Evolutionary conservation across 2,797 vertebrate genomes (phyloP).

Genomic region (Sitta carolinensis): DNA sequence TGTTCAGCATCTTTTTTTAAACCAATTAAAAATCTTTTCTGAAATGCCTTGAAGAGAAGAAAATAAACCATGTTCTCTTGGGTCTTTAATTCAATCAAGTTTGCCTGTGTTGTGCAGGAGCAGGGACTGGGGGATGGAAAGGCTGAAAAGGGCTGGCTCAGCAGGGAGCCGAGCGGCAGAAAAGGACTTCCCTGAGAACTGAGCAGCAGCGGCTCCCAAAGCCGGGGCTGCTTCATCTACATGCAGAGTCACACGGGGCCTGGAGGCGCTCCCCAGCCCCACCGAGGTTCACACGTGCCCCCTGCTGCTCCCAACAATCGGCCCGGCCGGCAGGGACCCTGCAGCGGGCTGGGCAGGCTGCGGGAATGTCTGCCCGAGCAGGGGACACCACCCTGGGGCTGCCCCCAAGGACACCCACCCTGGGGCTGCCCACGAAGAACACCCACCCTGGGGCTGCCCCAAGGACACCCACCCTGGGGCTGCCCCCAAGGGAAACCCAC

Average conservation of each 20-base stretch:
- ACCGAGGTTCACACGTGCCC: slow-evolving; percentile 75
- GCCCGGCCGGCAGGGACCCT: slow-evolving; percentile 58
- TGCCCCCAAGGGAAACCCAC: too few relatives aligned
- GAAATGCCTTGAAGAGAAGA: slow-evolving; percentile 72
- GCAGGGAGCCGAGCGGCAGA: slow-evolving; percentile 88
- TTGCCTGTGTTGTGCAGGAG: slow-evolving; percentile 76
- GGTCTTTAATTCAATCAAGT: slow-evolving; percentile 76
- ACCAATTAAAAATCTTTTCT: slow-evolving; percentile 78
- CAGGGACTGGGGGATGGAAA: slow-evolving; percentile 72
- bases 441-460: background rate
- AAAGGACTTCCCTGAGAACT: slow-evolving; percentile 91
- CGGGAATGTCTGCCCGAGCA: slow-evolving; percentile 44
- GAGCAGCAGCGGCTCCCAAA: slow-evolving; percentile 83
- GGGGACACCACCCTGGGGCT: background rate
- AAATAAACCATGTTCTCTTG: slow-evolving; percentile 76
- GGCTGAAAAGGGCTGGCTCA: slow-evolving; percentile 90
- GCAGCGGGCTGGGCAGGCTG: slow-evolving; percentile 61
- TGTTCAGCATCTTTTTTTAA: slow-evolving; percentile 71
- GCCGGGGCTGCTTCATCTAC: slow-evolving; percentile 93
- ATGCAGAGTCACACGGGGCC: slow-evolving; percentile 92
- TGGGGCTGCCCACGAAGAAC: too few relatives aligned
- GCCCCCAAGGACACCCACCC: too few relatives aligned
- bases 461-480: background rate
- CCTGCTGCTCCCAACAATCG: slow-evolving; percentile 78
- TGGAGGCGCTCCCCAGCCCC: slow-evolving; percentile 78